A percentile compares a stretch with the other conserved stretches of the same genome.
These are phyloP conservation scores for Panulirus ornatus DNA, from an alignment of 1,140 invertebrate genomes.

Conservation along the genomic window DNA sequence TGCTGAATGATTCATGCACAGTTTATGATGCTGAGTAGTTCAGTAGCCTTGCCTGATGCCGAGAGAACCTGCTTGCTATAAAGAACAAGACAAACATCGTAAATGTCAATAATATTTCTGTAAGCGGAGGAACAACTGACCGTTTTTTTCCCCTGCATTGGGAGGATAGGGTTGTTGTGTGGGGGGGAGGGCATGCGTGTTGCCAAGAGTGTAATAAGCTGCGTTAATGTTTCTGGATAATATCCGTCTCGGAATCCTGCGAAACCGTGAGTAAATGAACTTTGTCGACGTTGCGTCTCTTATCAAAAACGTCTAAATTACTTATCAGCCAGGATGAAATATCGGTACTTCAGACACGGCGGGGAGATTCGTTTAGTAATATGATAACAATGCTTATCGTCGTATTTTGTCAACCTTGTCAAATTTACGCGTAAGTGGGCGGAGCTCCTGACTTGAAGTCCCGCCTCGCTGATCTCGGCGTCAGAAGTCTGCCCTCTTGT, in stretches of 20 bases:
- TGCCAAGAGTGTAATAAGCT: conserved; percentile 46
- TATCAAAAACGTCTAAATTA: too few relatives aligned
- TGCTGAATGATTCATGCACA: conserved; percentile 33
- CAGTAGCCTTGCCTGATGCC: neutral
- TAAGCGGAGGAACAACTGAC: neutral
- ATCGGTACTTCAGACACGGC: too few relatives aligned
- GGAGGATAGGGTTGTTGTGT: neutral
- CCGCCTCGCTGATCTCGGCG: neutral
- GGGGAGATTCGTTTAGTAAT: neutral
- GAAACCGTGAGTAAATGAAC: too few relatives aligned
- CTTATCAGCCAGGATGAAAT: too few relatives aligned
- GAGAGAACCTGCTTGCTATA: conserved; percentile 25
- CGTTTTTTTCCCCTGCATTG: conserved; percentile 4
- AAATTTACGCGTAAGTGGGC: conserved; percentile 33
- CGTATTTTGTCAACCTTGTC: conserved; percentile 31
- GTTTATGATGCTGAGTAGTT: conserved; percentile 11
- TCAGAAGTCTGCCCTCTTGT: neutral
- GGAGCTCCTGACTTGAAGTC: neutral
- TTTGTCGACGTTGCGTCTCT: too few relatives aligned
- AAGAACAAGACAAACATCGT: conserved; percentile 57
- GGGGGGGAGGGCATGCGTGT: neutral
- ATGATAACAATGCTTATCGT: neutral
- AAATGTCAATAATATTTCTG: conserved; percentile 54
- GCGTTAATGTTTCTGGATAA: neutral
- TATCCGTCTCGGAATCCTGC: neutral